phyloP scores from a whole-genome alignment of 2,113 vertebrate species.

The Aldabrachelys gigantea region DNA sequence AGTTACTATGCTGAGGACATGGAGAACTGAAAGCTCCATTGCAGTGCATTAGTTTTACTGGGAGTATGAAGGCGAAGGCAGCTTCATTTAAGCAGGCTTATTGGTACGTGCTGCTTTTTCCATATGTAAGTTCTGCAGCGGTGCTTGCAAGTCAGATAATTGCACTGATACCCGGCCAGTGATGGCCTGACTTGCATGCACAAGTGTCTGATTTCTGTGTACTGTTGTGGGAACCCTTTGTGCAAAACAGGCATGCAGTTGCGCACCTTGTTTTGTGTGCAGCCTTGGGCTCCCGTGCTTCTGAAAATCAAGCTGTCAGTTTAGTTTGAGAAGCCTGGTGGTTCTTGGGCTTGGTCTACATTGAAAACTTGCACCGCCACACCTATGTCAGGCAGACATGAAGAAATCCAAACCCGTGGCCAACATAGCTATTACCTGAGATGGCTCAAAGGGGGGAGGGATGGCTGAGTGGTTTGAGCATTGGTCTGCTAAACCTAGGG shows the following conservation, averaged over 20 bases:
- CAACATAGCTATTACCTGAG: background rate
- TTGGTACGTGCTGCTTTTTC: accelerated
- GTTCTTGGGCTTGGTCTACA: background rate
- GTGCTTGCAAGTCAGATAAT: background rate
- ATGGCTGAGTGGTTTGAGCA: no score
- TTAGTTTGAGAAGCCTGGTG: background rate
- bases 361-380: background rate
- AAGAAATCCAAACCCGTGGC: background rate
- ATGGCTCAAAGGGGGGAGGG: background rate
- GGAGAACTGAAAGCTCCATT: accelerated
- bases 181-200: accelerated
- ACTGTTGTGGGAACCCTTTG: background rate
- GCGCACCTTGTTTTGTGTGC: background rate
- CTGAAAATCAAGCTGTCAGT: background rate
- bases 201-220: background rate
- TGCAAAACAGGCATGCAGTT: background rate
- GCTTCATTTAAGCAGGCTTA: background rate
- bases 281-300: background rate
- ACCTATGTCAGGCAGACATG: background rate
- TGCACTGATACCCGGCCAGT: background rate
- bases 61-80: background rate
- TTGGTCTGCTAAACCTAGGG: no score
- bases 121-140: background rate
- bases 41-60: background rate
- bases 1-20: background rate